Evolutionary conservation across 1,140 invertebrate species (phyloP), one percentile per base, ranked within the genome.

Genomic region (Ostrea edulis): DNA sequence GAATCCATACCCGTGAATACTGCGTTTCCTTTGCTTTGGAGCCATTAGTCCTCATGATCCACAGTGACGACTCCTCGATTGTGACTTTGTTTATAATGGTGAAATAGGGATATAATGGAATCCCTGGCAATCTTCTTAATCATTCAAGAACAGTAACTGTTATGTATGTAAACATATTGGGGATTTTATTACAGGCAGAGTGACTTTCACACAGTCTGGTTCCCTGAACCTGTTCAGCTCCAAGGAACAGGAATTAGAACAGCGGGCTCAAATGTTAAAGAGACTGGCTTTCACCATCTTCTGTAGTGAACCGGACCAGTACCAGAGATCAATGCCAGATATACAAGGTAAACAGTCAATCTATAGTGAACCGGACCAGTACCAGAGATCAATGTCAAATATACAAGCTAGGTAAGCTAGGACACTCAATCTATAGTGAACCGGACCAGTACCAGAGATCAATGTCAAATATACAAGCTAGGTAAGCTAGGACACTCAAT

Each of bases 381-480:
- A 44, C 35, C 35, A 44, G 1, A 2, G 2, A 17, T 65, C 7
- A 44, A 97, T 98, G 96, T 97, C 98, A 17, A 98, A 98, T 93
- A 98, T 99, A 92, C 98, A 98, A 96, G 98, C 97, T 98, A 95
- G 92, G 52, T 44, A 44, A 2, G 35, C 5, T 2, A 44, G 35
- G 35, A 44, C 35, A 44, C 35, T 44, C 35, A 44, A 44, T 44
- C 35, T 44, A 44, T 44, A 44, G 35, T 44, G 5, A 44, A 44
- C 35, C 35, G 5, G 35, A 44, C 95, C 98, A 99, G 93, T 99
- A 98, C 95, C 97, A 98, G 91, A 97, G 97, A 93, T 97, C 97
- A 90, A 97, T 98, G 96, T 97, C 98, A 17, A 98, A 98, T 93
- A 98, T 99, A 92, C 98, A 98, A 96, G 98, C 97, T 98, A 95